Evolutionary conservation across 2,888 invertebrate species (phyloP).

Genomic region (Ectemnius continuus): DNA sequence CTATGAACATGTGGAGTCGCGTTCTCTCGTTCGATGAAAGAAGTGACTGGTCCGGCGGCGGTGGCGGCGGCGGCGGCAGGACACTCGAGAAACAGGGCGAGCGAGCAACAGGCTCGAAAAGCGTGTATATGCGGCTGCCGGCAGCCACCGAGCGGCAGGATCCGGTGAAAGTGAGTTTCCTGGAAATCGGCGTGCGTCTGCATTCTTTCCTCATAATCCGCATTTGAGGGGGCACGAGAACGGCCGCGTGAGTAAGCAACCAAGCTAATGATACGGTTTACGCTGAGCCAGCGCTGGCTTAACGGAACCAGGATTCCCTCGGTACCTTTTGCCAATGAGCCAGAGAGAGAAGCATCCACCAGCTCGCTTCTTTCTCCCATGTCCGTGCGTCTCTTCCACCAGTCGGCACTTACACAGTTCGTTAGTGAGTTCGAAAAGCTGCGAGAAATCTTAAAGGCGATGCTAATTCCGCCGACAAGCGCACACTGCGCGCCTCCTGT

Average conservation of each 20-base stretch:
- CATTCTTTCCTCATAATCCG: constrained; percentile 54
- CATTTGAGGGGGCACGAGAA: constrained; percentile 21
- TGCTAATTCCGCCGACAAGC: background rate
- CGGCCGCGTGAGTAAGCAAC: constrained; percentile 46
- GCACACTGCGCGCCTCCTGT: background rate
- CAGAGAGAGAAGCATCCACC: background rate
- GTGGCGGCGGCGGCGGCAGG: constrained; percentile 19
- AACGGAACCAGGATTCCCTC: constrained; percentile 56
- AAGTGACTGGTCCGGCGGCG: too few relatives aligned
- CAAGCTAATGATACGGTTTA: constrained; percentile 50
- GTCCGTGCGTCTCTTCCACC: background rate
- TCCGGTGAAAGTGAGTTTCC: constrained; percentile 77
- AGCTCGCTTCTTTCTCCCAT: background rate
- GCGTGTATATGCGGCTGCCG: background rate
- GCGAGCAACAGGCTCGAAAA: too few relatives aligned
- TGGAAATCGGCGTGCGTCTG: constrained; percentile 69
- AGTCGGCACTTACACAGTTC: constrained; percentile 20
- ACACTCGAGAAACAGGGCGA: constrained; percentile 42
- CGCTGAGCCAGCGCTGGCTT: constrained; percentile 30
- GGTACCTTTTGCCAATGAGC: constrained; percentile 26
- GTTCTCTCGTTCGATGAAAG: constrained; percentile 32
- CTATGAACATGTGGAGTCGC: background rate
- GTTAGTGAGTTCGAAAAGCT: constrained; percentile 25
- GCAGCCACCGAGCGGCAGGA: constrained; percentile 39
- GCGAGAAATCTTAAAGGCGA: constrained; percentile 14